phyloP scores from a whole-genome alignment of 2,113 vertebrate species.

The Vimba vimba region DNA sequence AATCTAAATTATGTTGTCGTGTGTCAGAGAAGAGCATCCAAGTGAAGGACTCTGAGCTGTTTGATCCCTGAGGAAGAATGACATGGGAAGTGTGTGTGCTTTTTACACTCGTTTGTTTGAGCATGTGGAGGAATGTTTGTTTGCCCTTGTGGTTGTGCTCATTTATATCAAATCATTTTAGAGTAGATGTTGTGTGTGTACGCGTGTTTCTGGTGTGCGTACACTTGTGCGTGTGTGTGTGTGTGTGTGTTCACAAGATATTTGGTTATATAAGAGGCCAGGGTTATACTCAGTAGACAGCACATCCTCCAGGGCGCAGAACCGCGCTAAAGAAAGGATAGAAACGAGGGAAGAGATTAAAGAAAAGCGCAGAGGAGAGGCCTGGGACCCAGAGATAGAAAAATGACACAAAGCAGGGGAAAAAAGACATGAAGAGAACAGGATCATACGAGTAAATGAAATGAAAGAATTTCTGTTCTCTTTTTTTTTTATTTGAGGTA shows the following conservation, averaged over 20 bases:
- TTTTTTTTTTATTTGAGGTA: background rate
- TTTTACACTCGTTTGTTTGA: background rate
- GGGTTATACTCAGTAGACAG: constrained; percentile 43
- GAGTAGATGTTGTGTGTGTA: background rate
- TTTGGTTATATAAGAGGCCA: constrained; percentile 35
- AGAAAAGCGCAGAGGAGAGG: constrained; percentile 38
- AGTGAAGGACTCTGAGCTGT: constrained; percentile 28
- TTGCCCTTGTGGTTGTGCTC: background rate
- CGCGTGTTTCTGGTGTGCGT: background rate
- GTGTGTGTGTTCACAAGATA: background rate
- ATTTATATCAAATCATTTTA: background rate
- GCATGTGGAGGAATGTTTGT: background rate
- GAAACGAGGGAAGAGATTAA: constrained; percentile 59
- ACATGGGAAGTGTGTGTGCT: background rate
- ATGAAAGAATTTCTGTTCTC: background rate
- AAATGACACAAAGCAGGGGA: background rate
- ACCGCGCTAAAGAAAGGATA: constrained; percentile 32
- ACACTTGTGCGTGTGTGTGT: background rate
- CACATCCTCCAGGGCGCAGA: constrained; percentile 62
- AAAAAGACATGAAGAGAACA: constrained; percentile 20
- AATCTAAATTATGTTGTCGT: constrained; percentile 12
- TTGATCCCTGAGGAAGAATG: constrained; percentile 29
- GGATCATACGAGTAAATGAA: background rate
- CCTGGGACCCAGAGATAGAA: constrained; percentile 17
- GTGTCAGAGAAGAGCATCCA: constrained; percentile 1